phyloP scores from a whole-genome alignment of 2,888 invertebrate genomes.

The Biston betularia region DNA sequence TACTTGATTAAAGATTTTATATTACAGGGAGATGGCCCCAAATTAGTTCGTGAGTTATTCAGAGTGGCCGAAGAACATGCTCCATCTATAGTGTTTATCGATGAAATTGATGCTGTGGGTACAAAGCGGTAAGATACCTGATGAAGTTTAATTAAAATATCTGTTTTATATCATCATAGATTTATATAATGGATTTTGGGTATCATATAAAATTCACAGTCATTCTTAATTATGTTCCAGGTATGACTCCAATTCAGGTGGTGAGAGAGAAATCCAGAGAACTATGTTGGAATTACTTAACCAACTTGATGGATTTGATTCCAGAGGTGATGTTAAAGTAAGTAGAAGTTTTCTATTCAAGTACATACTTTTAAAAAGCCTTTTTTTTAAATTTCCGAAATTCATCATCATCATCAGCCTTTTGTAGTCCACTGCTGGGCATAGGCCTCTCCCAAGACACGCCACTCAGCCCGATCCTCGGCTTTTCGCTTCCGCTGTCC shows the following conservation, averaged over 20 bases:
- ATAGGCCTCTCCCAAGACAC: no score
- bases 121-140: slow-evolving; percentile 90
- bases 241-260: slow-evolving; percentile 99
- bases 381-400: no score
- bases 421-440: no score
- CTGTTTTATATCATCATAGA: no score
- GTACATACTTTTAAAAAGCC: no score
- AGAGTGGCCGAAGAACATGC: slow-evolving; percentile 99
- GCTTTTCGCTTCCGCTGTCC: no score
- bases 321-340: slow-evolving; percentile 98
- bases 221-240: slow-evolving; percentile 52
- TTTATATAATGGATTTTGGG: no score
- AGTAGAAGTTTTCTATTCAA: slow-evolving; percentile 32
- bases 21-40: slow-evolving; percentile 97
- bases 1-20: not conserved
- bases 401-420: no score
- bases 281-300: slow-evolving; percentile 99
- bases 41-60: slow-evolving; percentile 98
- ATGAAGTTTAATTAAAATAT: no score
- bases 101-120: slow-evolving; percentile 99
- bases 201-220: not conserved
- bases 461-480: no score
- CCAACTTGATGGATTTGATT: slow-evolving; percentile 99
- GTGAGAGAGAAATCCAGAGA: slow-evolving; percentile 99
- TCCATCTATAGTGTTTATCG: slow-evolving; percentile 99